Conservation (phyloP, 1,140 invertebrate species). For the Meloidogyne chitwoodi region DNA sequence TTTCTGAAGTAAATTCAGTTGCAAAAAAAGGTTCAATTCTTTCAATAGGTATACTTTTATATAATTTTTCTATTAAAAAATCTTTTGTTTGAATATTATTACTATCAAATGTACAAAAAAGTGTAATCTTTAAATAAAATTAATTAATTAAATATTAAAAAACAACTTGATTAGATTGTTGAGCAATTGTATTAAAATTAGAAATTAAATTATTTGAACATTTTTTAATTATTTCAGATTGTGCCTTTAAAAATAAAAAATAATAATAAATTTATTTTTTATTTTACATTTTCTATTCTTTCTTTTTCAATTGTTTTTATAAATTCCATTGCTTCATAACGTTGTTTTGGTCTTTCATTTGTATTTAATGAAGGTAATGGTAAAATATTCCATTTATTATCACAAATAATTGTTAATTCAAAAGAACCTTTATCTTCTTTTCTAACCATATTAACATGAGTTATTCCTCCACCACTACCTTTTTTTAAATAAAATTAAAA, state of each 20-base stretch:
- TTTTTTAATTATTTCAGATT: constrained; percentile 2
- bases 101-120: constrained; percentile 13
- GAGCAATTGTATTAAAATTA: background rate
- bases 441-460: constrained; percentile 44
- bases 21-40: constrained; percentile 10
- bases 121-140: background rate
- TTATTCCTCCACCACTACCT: constrained; percentile 36
- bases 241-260: background rate
- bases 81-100: background rate
- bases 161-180: constrained; percentile 5
- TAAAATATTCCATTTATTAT: constrained; percentile 15
- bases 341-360: constrained; percentile 35
- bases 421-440: constrained; percentile 37
- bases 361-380: constrained; percentile 6
- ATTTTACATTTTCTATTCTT: background rate
- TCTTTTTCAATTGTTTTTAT: constrained; percentile 35
- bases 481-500: constrained; percentile 3
- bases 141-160: too few relatives aligned
- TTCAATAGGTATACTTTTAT: background rate
- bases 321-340: constrained; percentile 38
- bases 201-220: constrained; percentile 3
- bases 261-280: background rate
- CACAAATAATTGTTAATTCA: constrained; percentile 40
- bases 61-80: background rate
- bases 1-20: constrained; percentile 10